Percentiles rank a stretch among this genome's conserved stretches.
phyloP scores from a whole-genome alignment of 92 coral and sea anemone species.

The Umimayanthus chanpuru region DNA sequence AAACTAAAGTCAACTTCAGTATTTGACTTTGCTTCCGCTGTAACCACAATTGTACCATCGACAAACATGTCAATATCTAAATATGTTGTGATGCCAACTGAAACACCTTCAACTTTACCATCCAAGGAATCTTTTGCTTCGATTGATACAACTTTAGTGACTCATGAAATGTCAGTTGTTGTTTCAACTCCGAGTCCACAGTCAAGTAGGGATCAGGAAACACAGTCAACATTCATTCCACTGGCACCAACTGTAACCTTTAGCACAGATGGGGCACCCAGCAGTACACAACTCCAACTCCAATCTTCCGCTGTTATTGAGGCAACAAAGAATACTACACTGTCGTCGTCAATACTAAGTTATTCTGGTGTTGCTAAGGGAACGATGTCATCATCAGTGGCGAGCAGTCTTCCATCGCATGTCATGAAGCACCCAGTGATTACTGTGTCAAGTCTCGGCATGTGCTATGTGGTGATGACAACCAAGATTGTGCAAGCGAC shows the following conservation, averaged over 20 bases:
- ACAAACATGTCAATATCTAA: background rate
- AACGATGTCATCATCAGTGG: background rate
- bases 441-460: constrained; percentile 86
- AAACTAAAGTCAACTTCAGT: background rate
- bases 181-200: constrained; percentile 1
- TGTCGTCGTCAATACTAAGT: background rate
- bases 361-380: constrained; percentile 2
- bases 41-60: background rate
- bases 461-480: constrained; percentile 78
- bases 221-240: constrained; percentile 13
- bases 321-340: background rate
- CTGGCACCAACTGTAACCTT: background rate
- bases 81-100: background rate
- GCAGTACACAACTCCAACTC: background rate
- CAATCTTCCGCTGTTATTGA: background rate
- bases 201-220: background rate
- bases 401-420: constrained; percentile 32
- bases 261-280: background rate
- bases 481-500: constrained; percentile 66
- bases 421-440: constrained; percentile 47
- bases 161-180: background rate
- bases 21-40: background rate
- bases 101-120: background rate
- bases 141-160: background rate
- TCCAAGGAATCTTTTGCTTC: background rate